Evolutionary conservation across 1,140 invertebrate genomes (phyloP), one percentile per base, ranked within the genome.

Genomic region (Ylistrum balloti): DNA sequence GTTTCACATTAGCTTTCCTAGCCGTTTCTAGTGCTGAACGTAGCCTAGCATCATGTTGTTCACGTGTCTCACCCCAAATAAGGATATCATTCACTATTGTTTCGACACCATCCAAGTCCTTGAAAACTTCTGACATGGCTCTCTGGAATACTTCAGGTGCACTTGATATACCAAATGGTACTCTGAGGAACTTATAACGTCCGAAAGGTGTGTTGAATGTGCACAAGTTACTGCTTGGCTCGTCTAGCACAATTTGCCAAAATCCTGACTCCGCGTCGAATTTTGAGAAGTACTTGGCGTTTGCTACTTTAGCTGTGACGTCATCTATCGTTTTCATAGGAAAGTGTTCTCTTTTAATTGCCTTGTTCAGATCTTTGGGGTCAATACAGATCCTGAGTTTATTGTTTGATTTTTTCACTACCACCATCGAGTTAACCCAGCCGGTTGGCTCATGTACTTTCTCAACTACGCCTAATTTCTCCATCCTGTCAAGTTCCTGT

Each of bases 151-250:
- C 88, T 89, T 93, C 91, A 0, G 48, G 35, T 0, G 89, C 89
- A 33, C 48, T 85, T 2, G 17, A 88, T n/a, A 97, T 91, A 20
- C 96, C 96, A 93, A 96, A 97, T 7, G 96, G 96, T 32, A 96
- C 88, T 45, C 95, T n/a, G 92, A 32, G 0, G 34, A 33, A 87
- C 10, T 33, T 13, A 34, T 33, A 34, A 20, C 22, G 33, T 22
- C 33, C 91, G 87, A 94, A 89, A n/a, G n/a, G n/a, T n/a, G n/a
- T n/a, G n/a, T n/a, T n/a, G n/a, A n/a, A n/a, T n/a, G n/a, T n/a
- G n/a, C n/a, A n/a, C n/a, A n/a, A n/a, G n/a, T n/a, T n/a, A n/a
- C n/a, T n/a, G n/a, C n/a, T n/a, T n/a, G n/a, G n/a, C n/a, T n/a
- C n/a, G n/a, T n/a, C n/a, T n/a, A n/a, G n/a, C 34, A 38, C 22